Evolutionary conservation across 1,140 invertebrate genomes (phyloP).

Genomic region (Heliconius hewitsoni): DNA sequence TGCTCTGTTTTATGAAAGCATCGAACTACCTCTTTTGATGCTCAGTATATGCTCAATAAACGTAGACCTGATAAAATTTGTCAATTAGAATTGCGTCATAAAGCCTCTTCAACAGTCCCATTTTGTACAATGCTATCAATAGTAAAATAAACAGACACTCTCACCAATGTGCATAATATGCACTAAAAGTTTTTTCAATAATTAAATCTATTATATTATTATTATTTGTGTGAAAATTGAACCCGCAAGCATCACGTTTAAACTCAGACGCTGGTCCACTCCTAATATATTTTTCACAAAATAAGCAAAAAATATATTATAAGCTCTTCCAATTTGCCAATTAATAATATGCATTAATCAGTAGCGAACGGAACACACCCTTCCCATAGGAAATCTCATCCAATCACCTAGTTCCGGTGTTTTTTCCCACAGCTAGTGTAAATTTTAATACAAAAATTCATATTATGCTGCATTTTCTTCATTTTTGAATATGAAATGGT

Average conservation of each 20-base stretch:
- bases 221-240: not conserved
- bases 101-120: too few species aligned
- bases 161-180: too few species aligned
- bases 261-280: not conserved
- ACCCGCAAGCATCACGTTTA: not conserved
- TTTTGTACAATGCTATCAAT: too few species aligned
- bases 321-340: not conserved
- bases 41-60: too few species aligned
- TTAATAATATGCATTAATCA: conserved; percentile 14
- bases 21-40: too few species aligned
- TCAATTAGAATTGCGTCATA: too few species aligned
- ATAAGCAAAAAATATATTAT: not conserved
- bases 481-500: not conserved
- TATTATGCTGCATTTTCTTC: not conserved
- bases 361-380: not conserved
- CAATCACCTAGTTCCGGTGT: conserved; percentile 5
- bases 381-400: conserved; percentile 9
- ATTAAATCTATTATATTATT: too few species aligned
- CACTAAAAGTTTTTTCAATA: too few species aligned
- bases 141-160: too few species aligned
- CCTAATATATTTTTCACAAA: not conserved
- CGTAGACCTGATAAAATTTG: too few species aligned
- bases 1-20: too few species aligned
- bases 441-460: conserved; percentile 11
- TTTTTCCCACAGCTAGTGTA: conserved; percentile 9